Evolutionary conservation across 1,140 invertebrate species (phyloP), one percentile per base, ranked within the genome.

Genomic region (Phortica variegata): DNA sequence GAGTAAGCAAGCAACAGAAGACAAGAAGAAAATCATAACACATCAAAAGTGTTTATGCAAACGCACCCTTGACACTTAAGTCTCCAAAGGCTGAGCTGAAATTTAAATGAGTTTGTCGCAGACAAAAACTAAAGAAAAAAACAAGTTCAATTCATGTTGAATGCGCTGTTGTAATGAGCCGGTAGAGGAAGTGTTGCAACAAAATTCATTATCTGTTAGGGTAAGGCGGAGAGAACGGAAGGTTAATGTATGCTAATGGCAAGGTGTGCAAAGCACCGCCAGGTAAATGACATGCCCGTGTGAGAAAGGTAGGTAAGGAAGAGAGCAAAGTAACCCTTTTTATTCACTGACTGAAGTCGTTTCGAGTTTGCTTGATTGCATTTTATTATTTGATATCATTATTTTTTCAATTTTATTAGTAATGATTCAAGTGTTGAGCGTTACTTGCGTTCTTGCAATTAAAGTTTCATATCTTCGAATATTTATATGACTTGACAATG

Each of bases 41-140:
- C 48, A 52, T 32, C 52, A 52, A 32, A 49, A 26, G n/a, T 20
- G n/a, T n/a, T n/a, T n/a, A n/a, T n/a, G n/a, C 26, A 37, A 39
- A 32, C 21, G 34, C 29, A 37, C 32, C 52, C 49, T 53, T 54
- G 55, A 53, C 51, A 47, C 47, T 46, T 42, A 23, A n/a, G 6
- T 26, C 29, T 48, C 50, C 32, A 44, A 52, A 49, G 55, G 49
- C 52, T 60, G 49, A 51, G 41, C 55, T 49, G 50, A 32, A 32
- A 47, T 47, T 65, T 58, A 52, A 58, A 66, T 65, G 62, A 68
- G n/a, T n/a, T 65, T 65, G 63, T 62, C 63, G 62, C 63, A 63
- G 57, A 61, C 60, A 57, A 54, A 65, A 54, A 61, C 60, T 54
- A 57, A 68, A 63, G 63, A 57, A 54, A 65, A 54, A 61, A 65